Base-by-base conservation (phyloP, 2,888 invertebrate species). In the Brenthis ino region DNA sequence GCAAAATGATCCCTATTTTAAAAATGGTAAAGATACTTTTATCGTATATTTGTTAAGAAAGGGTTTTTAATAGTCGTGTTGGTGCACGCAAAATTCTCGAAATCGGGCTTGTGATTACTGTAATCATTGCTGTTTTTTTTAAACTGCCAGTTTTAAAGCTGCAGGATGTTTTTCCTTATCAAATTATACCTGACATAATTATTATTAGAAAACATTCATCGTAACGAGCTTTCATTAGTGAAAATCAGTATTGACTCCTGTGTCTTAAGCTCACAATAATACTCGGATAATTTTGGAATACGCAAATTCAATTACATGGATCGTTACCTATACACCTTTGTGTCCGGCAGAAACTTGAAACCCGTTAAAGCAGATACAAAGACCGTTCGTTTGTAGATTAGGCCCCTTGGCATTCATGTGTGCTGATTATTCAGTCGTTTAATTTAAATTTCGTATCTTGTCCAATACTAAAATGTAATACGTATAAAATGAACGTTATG, bases 371-470 rank as follows among this genome's bases (percentile, higher is more conserved):
- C 43, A 48, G 33, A 16, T 60, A 28, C 60, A 67, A 67, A 67
- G 60, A 54, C 60, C 60, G 54, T 67, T 67, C 60, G 54, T 67
- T 67, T 60, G 54, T 60, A 55, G 54, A 63, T 63, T 63, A 77
- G 76, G 79, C 81, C 82, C 78, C 79, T 73, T 76, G 69, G 78
- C 78, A 81, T 82, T 82, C 82, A 83, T 79, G 79, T 82, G 79
- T 74, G 71, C 24, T 72, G 70, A 72, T 66, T 71, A 69, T 72
- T 67, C 71, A 70, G 66, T 64, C 65, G 69, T 63, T 70, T 64
- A 66, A 67, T 65, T 68, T 28, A 65, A 54, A 65, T 64, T 51
- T 55, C 37, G 65, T 55, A 24, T 47, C 24, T 57, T 13, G 13
- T 33, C 50, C n/a, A 6, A 28, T 61, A n/a, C 28, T 28, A 4